Percentiles rank a stretch among this genome's conserved stretches.
These are phyloP conservation scores for Pampusana beccarii DNA, from an alignment of 2,113 vertebrate genomes.

Conservation along the genomic window DNA sequence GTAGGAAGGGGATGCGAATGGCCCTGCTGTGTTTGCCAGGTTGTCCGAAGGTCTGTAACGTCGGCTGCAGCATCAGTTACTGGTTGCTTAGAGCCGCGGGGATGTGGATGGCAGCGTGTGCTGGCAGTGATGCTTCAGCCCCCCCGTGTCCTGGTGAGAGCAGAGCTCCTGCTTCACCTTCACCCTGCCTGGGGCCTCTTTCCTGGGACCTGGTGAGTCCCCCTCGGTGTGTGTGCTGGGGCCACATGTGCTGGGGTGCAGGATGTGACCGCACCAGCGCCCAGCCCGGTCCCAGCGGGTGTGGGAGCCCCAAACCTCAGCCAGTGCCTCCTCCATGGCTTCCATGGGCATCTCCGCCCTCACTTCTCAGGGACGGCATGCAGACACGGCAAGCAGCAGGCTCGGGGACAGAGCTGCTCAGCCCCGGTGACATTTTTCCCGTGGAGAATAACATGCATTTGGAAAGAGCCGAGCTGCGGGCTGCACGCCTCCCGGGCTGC, in stretches of 20 bases:
- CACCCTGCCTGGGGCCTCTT: too few relatives aligned
- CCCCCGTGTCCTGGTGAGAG: accelerated
- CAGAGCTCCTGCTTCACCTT: accelerated
- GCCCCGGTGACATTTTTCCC: neutral
- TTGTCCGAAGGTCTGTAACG: neutral
- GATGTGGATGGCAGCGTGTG: neutral
- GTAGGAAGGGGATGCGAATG: accelerated
- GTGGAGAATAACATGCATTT: neutral
- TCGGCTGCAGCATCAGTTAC: accelerated
- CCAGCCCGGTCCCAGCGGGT: accelerated
- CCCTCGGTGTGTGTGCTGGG: accelerated
- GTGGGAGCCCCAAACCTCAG: neutral
- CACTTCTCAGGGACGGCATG: accelerated
- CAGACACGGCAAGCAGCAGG: accelerated
- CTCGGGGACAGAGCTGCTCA: neutral
- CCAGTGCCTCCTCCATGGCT: neutral
- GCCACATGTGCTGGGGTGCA: too few relatives aligned
- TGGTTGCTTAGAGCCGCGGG: neutral
- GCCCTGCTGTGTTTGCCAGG: neutral
- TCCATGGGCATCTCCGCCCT: neutral
- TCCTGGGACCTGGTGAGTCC: neutral
- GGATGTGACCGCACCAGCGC: neutral
- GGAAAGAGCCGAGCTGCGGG: neutral
- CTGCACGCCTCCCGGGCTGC: neutral
- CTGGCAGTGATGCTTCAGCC: neutral